These are phyloP conservation scores for Homarus americanus DNA, from an alignment of 1,140 invertebrate genomes.

Conservation along the genomic window DNA sequence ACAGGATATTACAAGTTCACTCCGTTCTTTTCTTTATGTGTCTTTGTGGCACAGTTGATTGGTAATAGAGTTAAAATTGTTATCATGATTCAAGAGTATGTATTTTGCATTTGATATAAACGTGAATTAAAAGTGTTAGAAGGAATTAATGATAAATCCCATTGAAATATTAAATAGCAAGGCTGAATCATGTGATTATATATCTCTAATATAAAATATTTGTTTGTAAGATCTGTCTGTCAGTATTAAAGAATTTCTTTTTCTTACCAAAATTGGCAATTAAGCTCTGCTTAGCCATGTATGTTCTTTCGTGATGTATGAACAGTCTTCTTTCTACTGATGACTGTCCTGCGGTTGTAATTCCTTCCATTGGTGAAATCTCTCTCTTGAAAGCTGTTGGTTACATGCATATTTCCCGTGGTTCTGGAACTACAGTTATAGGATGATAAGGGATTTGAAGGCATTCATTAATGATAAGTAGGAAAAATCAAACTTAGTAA, in stretches of 20 bases:
- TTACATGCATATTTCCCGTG: conserved; percentile 6
- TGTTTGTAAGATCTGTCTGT: no score
- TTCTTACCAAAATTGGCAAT: conserved; percentile 40
- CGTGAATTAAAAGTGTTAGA: no score
- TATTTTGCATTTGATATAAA: no score
- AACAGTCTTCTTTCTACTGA: conserved; percentile 26
- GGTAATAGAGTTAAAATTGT: no score
- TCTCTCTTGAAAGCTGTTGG: conserved; percentile 21
- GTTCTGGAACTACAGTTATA: neutral
- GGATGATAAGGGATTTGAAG: conserved; percentile 28
- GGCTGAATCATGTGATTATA: no score
- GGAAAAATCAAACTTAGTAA: neutral
- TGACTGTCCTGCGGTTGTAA: neutral
- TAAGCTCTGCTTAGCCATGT: conserved; percentile 1
- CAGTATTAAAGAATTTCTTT: neutral
- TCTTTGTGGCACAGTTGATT: no score
- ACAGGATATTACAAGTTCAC: no score
- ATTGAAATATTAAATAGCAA: no score
- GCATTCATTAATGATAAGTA: conserved; percentile 13
- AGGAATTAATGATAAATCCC: no score
- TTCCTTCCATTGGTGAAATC: neutral
- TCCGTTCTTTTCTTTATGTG: no score
- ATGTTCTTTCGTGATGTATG: conserved; percentile 26
- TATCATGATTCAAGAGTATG: no score
- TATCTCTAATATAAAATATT: no score